Evolutionary conservation across 1,140 invertebrate species (phyloP), one percentile per base, ranked within the genome.

Genomic region (Epicauta chinensis): DNA sequence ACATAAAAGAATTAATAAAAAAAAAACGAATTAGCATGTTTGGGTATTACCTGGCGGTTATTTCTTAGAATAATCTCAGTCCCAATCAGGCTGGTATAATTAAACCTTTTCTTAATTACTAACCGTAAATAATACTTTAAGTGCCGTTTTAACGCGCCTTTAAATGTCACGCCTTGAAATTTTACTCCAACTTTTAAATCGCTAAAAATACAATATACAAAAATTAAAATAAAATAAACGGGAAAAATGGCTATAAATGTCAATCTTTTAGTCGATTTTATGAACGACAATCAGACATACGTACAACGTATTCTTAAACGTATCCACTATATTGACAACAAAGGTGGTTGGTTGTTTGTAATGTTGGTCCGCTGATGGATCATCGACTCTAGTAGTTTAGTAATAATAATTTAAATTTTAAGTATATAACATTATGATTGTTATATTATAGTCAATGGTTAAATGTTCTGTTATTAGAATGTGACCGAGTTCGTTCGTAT

Each of bases 101-200:
- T 65, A 63, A 65, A 65, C 57, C 53, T 46, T n/a, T 48, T 37
- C 38, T 65, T 65, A 65, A 65, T 65, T 65, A 65, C 63, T 55
- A 37, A 44, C 58, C 59, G 56, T 65, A 65, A 65, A 65, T 65
- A 63, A 65, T 60, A 55, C 60, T 65, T 65, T 65, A 66, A 66
- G 58, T 62, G 60, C 64, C 53, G 59, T 63, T 66, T 66, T 66
- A 66, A 64, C 62, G 62, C 60, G 57, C 55, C 61, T 57, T 51
- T 66, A 66, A 66, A 64, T 62, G 64, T 66, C 64, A 66, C 62
- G 64, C 58, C 56, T 58, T 48, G 55, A 55, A 62, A 55, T 62
- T 62, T 62, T 57, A 59, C 53, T 41, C 40, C 43, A 50, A 51
- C 36, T 53, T 50, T 51, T 47, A 46, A 56, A 50, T 55, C 52